These are phyloP conservation scores for Champsocephalus esox DNA, from an alignment of 2,797 vertebrate genomes.

Conservation along the genomic window DNA sequence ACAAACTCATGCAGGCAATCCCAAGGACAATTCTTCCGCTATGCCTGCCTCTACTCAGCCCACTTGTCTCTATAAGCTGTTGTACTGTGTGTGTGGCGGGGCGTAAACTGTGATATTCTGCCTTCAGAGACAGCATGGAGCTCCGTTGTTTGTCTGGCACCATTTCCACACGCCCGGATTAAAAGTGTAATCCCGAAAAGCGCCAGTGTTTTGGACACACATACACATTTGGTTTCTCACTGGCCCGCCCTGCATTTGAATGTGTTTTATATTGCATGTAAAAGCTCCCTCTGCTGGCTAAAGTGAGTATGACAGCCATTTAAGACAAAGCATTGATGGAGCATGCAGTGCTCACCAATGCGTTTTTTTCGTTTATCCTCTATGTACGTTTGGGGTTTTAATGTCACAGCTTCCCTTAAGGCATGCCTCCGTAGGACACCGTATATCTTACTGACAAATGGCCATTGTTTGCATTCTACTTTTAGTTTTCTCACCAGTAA, in stretches of 20 bases:
- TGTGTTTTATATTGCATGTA: constrained; percentile 18
- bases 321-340: no score
- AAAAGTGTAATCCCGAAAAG: constrained; percentile 74
- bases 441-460: constrained; percentile 71
- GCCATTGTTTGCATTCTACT: constrained; percentile 58
- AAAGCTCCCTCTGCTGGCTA: constrained; percentile 73
- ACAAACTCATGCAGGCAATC: not conserved
- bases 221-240: constrained; percentile 33
- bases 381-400: constrained; percentile 57
- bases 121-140: constrained; percentile 52
- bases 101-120: constrained; percentile 55
- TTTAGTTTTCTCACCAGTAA: constrained; percentile 45
- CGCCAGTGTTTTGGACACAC: constrained; percentile 61
- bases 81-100: constrained; percentile 52
- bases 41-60: not conserved
- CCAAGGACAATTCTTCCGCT: constrained; percentile 14
- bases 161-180: constrained; percentile 65
- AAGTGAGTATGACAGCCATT: constrained; percentile 33
- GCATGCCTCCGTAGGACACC: constrained; percentile 46
- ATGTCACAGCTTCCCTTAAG: constrained; percentile 59
- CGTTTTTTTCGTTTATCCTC: constrained; percentile 31
- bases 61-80: constrained; percentile 49
- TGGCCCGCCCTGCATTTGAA: constrained; percentile 18
- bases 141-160: constrained; percentile 54
- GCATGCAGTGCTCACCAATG: constrained; percentile 5